Evolutionary conservation across 2,888 invertebrate genomes (phyloP).

Genomic region (Chloroclystis v-ata): DNA sequence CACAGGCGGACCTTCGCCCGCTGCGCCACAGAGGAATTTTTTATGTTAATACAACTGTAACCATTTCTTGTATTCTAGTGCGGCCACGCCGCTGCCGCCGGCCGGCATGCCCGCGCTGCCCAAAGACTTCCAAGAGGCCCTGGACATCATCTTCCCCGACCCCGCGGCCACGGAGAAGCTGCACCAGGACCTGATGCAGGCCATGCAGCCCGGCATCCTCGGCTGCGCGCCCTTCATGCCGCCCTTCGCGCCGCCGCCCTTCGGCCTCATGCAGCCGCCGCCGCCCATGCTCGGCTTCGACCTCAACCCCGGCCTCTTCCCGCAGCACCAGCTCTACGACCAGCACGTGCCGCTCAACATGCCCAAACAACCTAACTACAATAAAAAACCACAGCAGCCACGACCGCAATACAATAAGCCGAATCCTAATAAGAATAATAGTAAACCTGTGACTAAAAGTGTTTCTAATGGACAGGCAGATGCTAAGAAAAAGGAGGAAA

Average conservation of each 20-base stretch:
- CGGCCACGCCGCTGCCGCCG: constrained; percentile 27
- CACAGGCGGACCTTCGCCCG: no score
- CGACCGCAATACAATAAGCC: constrained; percentile 29
- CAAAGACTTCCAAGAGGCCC: constrained; percentile 81
- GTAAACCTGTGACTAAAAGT: constrained; percentile 1
- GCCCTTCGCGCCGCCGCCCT: constrained; percentile 26
- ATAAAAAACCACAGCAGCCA: constrained; percentile 20
- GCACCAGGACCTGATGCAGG: constrained; percentile 32
- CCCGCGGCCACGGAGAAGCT: constrained; percentile 41
- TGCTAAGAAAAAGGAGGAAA: constrained; percentile 69
- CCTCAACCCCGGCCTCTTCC: constrained; percentile 51
- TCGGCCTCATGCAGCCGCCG: constrained; percentile 33
- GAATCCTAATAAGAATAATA: constrained; percentile 20
- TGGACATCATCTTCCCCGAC: constrained; percentile 81
- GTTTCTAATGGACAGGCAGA: constrained; percentile 27
- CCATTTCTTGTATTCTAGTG: neutral
- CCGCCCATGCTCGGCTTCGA: constrained; percentile 63
- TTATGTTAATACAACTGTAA: neutral
- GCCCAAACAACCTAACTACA: constrained; percentile 27
- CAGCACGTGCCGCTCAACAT: constrained; percentile 54
- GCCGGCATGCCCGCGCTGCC: constrained; percentile 59
- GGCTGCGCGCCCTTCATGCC: constrained; percentile 29
- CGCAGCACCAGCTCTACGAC: constrained; percentile 59
- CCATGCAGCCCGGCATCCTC: constrained; percentile 37
- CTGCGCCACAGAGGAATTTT: no score